Conservation (phyloP, 2,797 vertebrate species). For the Phyllotis vaccarum region DNA sequence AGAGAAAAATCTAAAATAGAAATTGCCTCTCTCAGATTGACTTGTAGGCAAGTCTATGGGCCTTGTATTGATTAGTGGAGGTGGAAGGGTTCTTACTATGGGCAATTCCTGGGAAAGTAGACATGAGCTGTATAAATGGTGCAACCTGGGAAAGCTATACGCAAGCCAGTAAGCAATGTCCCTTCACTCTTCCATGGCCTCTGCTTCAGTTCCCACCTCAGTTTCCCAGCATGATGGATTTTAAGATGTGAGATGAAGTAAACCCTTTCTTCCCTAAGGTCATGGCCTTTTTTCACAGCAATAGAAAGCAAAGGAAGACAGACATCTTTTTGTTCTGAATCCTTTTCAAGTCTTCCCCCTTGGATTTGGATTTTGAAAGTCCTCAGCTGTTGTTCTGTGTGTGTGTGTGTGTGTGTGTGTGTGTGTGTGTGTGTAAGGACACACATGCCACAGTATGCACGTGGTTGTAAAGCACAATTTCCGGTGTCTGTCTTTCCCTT, state of each 20-base stretch:
- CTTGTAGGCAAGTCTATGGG: background rate
- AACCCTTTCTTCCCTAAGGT: background rate
- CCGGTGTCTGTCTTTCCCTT: background rate
- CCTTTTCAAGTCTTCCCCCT: background rate
- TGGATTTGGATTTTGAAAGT: background rate
- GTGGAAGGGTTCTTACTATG: background rate
- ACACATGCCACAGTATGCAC: background rate
- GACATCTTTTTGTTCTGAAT: conserved; percentile 15
- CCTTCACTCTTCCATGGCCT: background rate
- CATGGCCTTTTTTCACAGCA: background rate
- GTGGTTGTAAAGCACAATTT: background rate
- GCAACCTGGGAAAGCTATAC: background rate
- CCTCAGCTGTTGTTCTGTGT: background rate
- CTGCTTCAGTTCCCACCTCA: background rate
- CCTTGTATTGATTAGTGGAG: background rate
- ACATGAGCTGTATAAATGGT: background rate
- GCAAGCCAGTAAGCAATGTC: background rate
- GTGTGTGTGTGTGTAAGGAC: background rate
- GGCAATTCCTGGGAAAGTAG: background rate
- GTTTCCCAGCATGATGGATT: background rate
- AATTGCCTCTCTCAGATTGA: background rate
- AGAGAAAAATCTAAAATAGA: background rate
- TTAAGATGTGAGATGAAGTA: background rate
- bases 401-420: background rate
- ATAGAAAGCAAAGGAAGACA: background rate